phyloP scores from a whole-genome alignment of 2,113 vertebrate genomes.

The Pseudorectes ferrugineus region DNA sequence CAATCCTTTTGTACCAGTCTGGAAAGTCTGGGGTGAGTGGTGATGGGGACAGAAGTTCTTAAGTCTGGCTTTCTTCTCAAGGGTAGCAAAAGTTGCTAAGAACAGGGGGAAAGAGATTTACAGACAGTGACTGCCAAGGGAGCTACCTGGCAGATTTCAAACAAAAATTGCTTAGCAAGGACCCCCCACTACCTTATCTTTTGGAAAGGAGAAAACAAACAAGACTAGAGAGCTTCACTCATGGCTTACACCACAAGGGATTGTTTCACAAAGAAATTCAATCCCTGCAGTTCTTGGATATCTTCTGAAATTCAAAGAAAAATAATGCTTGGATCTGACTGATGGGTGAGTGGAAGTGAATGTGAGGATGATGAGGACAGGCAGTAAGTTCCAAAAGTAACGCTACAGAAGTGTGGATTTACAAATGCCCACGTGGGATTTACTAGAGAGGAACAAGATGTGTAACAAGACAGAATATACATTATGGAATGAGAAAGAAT shows the following conservation, averaged over 20 bases:
- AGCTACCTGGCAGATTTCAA: background rate
- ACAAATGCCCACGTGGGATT: background rate
- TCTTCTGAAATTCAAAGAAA: background rate
- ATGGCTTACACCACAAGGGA: rapidly evolving
- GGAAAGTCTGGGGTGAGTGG: background rate
- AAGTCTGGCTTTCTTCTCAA: background rate
- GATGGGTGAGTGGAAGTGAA: background rate
- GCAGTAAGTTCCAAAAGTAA: background rate
- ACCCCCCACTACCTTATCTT: background rate
- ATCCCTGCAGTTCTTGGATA: background rate
- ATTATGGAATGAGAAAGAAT: background rate
- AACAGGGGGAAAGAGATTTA: background rate
- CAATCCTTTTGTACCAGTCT: background rate
- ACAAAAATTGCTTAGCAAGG: background rate
- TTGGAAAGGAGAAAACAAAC: background rate
- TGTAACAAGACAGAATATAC: background rate
- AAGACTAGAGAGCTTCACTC: background rate
- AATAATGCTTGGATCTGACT: background rate
- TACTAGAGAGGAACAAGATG: background rate
- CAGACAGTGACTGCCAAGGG: background rate
- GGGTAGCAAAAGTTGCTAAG: background rate
- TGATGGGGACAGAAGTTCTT: background rate
- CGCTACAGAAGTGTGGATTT: background rate
- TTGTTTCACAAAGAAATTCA: background rate
- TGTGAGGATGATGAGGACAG: background rate